Base-by-base conservation (phyloP, 2,113 vertebrate species). In the Motacilla alba region DNA sequence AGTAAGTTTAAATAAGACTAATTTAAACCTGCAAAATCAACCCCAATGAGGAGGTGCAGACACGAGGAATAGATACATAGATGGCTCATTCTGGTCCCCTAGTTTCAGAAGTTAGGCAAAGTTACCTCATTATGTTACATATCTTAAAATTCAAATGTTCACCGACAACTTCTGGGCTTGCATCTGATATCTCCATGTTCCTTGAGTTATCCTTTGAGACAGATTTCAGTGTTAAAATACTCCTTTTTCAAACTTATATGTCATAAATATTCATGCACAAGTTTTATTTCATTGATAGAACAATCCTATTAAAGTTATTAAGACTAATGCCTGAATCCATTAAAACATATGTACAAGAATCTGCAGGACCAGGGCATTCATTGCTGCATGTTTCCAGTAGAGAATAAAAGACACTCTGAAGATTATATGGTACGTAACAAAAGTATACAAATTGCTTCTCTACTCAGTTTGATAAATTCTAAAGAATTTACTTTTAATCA, bases 401-500 rank as follows among this genome's bases (percentile, higher is more conserved):
- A 92, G 11, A 75, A 69, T n/a, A 64, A 64, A 27, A 90, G 73
- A 56, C 80, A 86, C 22, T 75, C 31, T 90, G 60, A 86, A 68
- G 43, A 89, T 53, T 63, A 46, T 37, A 15, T 66, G 27, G 19
- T 74, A 10, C 66, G 56, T 67, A 94, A 58, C 60, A 58, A 31
- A 83, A 53, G 24, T n/a, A 63, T 59, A n/a, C 2, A 2, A 33
- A 55, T 77, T 80, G 18, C 11, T 88, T 83, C 67, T 83, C 78
- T 95, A 87, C 9, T 53, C 63, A 89, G 47, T 92, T 91, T 88
- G 79, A 96, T 46, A 91, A 95, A 95, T 92, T 93, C 53, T 83
- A 87, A 96, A 92, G 56, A 89, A 95, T 95, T 93, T 81, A 86
- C 58, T 96, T 96, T 88, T 96, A 90, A 95, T 97, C 85, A 96